Percentiles rank a stretch among this genome's conserved stretches.
These are phyloP conservation scores for Tapirus terrestris DNA, from an alignment of 2,113 vertebrate species.

Conservation along the genomic window DNA sequence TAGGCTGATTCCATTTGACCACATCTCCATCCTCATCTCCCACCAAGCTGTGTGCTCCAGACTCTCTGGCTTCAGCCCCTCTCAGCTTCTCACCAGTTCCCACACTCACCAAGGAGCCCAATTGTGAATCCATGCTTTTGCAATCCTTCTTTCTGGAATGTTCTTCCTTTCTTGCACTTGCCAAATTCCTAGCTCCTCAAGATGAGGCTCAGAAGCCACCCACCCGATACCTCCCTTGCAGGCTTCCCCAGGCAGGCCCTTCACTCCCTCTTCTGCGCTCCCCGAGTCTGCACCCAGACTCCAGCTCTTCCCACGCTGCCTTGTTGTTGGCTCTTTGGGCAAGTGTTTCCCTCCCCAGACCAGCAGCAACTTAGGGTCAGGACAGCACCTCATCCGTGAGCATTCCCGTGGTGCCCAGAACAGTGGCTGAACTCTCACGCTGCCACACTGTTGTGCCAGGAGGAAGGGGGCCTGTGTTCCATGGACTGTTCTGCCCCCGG, in stretches of 20 bases:
- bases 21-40: not conserved
- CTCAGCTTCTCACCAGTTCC: not conserved
- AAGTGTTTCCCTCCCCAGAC: not conserved
- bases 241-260: not conserved
- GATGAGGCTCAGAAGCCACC: not conserved
- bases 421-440: not conserved
- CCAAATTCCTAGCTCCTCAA: not conserved
- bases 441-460: fast-evolving
- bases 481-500: not conserved
- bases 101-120: not conserved
- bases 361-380: not conserved
- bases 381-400: fast-evolving
- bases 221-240: not conserved
- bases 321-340: not conserved
- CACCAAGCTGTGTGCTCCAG: not conserved
- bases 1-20: too few species aligned
- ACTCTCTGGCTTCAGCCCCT: not conserved
- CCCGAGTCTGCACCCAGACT: not conserved
- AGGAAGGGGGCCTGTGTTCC: not conserved
- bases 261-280: not conserved
- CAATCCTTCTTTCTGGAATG: not conserved
- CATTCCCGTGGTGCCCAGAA: not conserved
- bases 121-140: not conserved
- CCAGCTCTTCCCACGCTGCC: not conserved
- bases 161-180: not conserved